phyloP scores from a whole-genome alignment of 2,888 invertebrate species.

The Caenorhabditis sp. region DNA sequence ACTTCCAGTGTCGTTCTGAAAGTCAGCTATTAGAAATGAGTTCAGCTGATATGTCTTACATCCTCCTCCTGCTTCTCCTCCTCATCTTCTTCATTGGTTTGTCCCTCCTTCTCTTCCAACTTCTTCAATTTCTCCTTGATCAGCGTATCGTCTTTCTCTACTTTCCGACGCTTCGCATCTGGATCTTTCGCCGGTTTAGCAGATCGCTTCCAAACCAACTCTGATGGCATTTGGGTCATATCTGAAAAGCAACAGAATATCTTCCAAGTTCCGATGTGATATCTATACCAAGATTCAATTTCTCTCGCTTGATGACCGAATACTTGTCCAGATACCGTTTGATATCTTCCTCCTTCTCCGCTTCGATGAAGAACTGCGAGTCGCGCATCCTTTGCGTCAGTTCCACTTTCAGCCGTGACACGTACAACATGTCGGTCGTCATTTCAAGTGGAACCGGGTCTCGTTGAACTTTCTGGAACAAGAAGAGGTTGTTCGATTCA shows the following conservation, averaged over 20 bases:
- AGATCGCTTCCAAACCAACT: conserved; percentile 59
- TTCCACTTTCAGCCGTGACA: conserved; percentile 74
- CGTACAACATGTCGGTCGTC: conserved; percentile 73
- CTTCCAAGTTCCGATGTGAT: not conserved
- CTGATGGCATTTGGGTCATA: conserved; percentile 66
- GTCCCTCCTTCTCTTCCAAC: conserved; percentile 67
- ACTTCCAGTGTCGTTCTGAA: conserved; percentile 65
- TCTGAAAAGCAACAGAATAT: conserved; percentile 29
- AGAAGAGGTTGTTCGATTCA: too few species aligned
- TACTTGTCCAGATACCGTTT: conserved; percentile 81
- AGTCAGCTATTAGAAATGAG: not conserved
- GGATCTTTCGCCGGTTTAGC: conserved; percentile 22
- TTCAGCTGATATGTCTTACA: too few species aligned
- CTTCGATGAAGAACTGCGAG: conserved; percentile 75
- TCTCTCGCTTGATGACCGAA: conserved; percentile 64
- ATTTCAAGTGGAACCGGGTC: conserved; percentile 70
- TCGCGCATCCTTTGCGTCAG: conserved; percentile 72
- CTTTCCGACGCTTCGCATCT: conserved; percentile 59
- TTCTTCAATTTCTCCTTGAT: conserved; percentile 66
- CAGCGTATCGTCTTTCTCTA: conserved; percentile 39
- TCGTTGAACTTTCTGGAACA: conserved; percentile 71
- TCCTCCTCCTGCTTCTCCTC: conserved; percentile 58
- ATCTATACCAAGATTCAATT: conserved; percentile 67
- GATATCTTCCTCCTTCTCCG: conserved; percentile 73
- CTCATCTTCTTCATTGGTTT: conserved; percentile 58